Evolutionary conservation across 2,113 vertebrate genomes (phyloP), one percentile per base, ranked within the genome.

Genomic region (Bucco capensis): DNA sequence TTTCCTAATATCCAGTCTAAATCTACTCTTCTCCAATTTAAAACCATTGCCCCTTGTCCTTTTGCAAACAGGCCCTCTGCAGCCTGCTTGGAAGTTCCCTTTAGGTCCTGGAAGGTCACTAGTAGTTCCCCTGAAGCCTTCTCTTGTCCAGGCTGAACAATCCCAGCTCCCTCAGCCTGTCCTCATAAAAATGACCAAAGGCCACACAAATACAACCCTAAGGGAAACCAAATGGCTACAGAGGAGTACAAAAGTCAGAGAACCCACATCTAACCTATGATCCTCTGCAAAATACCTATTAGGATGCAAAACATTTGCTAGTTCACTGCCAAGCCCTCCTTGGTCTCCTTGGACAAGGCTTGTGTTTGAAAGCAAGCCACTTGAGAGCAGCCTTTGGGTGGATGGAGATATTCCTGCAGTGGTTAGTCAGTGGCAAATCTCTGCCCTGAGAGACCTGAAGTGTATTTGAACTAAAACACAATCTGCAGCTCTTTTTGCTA

Each of bases 401-500:
- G 66, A 31, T 12, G 31, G 66, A 40, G 2, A 25, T 4, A 14
- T 5, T 14, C 9, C 35, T 3, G 2, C 8, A 51, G 40, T 2
- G 5, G 6, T 81, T 6, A 56, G 66, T 1, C 49, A 2, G 37
- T 1, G 40, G 72, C 61, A 88, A 89, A 67, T 76, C 80, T 25
- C 50, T 85, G 74, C 78, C 9, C 46, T 0, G 3, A 51, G 67
- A 53, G 37, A 49, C 56, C 33, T 44, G 13, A 38, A 10, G 79
- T 1, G 2, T 15, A 33, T 62, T 62, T 65, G 64, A 58, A 30
- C n/a, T n/a, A n/a, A 84, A 94, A 83, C 81, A 69, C 69, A 90
- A 88, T 77, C 88, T 86, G 77, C 69, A 88, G 75, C 28, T 85
- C 67, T 54, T 94, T 79, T 44, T 87, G 84, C 79, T 88, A 69